Conservation (phyloP, 2,113 vertebrate species). For the Propithecus coquereli region DNA sequence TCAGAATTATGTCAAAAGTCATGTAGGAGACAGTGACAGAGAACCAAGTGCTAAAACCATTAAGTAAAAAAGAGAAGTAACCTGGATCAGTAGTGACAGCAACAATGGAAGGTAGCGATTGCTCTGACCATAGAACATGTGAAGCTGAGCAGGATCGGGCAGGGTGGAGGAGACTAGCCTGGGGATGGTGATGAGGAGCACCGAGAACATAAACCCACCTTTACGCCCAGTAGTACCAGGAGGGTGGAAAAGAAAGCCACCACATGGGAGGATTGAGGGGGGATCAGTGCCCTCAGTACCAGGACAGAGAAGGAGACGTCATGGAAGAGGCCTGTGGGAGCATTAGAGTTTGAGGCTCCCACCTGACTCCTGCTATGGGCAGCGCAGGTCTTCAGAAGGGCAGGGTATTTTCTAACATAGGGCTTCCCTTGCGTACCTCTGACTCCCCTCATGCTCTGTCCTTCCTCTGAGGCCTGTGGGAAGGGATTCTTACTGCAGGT, state of each 20-base stretch:
- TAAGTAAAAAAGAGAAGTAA: not conserved
- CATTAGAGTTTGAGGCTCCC: not conserved
- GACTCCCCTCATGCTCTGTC: not conserved
- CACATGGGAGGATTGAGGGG: not conserved
- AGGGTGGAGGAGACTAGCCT: too few species aligned
- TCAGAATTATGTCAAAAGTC: not conserved
- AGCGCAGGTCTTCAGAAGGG: not conserved
- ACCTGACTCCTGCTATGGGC: too few species aligned
- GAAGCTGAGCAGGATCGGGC: not conserved
- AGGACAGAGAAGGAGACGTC: not conserved
- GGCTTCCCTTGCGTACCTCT: not conserved
- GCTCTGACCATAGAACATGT: not conserved
- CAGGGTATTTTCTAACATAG: not conserved
- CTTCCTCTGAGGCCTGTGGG: not conserved
- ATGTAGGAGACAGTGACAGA: not conserved
- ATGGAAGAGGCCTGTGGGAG: not conserved
- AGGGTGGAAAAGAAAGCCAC: not conserved
- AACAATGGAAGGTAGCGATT: not conserved
- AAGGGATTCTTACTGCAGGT: not conserved
- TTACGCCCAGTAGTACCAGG: not conserved
- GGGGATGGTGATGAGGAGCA: not conserved
- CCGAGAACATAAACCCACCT: not conserved
- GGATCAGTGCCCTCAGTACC: too few species aligned
- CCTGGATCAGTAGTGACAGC: not conserved
- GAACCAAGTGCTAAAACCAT: not conserved